These are phyloP conservation scores for Threskiornis aethiopicus DNA, from an alignment of 2,797 vertebrate species.

Conservation along the genomic window DNA sequence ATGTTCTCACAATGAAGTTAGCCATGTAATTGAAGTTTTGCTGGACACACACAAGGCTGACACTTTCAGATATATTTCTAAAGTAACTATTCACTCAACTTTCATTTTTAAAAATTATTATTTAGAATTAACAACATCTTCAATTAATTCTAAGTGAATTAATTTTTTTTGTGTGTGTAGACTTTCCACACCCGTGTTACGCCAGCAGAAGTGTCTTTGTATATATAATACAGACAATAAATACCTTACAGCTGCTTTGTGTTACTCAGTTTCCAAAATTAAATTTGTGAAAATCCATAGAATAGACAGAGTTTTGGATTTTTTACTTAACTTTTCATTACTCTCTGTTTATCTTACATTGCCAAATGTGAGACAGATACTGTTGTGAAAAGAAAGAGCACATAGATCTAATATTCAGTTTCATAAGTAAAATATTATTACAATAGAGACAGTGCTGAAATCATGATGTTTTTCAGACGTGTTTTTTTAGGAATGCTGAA, in stretches of 20 bases:
- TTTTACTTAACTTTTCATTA: neutral
- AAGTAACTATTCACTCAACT: neutral
- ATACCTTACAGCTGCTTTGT: neutral
- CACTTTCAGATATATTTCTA: neutral
- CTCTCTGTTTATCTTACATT: neutral
- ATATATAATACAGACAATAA: neutral
- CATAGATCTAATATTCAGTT: neutral
- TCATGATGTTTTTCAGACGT: neutral
- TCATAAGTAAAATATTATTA: neutral
- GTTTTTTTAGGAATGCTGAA: neutral
- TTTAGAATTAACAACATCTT: neutral
- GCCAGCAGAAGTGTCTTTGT: neutral
- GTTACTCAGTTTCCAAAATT: neutral
- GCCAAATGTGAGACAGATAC: neutral
- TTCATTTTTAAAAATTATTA: neutral
- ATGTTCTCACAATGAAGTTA: neutral
- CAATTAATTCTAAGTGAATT: neutral
- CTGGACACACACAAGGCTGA: neutral
- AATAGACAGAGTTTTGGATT: neutral
- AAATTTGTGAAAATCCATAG: neutral
- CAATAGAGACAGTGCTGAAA: neutral
- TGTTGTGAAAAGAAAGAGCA: neutral
- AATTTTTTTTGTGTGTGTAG: neutral
- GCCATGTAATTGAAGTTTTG: neutral
- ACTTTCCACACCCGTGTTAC: neutral